Evolutionary conservation across 2,113 vertebrate genomes (phyloP).

Genomic region (Indicator maculatus): DNA sequence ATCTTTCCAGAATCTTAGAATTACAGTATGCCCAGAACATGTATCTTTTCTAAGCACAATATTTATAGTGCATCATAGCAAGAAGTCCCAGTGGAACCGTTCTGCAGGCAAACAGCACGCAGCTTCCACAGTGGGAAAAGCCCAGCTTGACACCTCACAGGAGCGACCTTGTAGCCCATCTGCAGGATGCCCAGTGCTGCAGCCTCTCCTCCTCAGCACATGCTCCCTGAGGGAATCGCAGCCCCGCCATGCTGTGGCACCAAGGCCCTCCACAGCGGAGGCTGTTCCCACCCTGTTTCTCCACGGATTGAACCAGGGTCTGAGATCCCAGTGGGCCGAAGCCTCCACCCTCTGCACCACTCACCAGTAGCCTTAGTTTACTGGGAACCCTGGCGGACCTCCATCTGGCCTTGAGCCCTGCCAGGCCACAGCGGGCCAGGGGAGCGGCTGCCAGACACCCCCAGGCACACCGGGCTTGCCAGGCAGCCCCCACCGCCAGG

Average conservation of each 20-base stretch:
- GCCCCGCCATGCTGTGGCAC: accelerated
- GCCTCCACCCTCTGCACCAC: background rate
- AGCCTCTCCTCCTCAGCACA: background rate
- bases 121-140: background rate
- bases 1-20: background rate
- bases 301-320: background rate
- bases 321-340: background rate
- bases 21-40: accelerated
- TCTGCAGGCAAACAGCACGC: background rate
- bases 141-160: accelerated
- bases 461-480: background rate
- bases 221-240: accelerated
- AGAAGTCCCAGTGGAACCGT: accelerated
- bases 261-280: too few relatives aligned
- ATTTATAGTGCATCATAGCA: accelerated
- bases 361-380: too few relatives aligned
- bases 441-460: background rate
- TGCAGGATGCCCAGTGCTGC: background rate
- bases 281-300: too few relatives aligned
- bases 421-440: background rate
- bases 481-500: background rate
- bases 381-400: too few relatives aligned
- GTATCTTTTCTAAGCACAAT: accelerated
- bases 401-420: background rate
- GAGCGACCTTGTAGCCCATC: background rate